Conservation (phyloP, 2,797 vertebrate genomes). For the Hozukius guyotensis region DNA sequence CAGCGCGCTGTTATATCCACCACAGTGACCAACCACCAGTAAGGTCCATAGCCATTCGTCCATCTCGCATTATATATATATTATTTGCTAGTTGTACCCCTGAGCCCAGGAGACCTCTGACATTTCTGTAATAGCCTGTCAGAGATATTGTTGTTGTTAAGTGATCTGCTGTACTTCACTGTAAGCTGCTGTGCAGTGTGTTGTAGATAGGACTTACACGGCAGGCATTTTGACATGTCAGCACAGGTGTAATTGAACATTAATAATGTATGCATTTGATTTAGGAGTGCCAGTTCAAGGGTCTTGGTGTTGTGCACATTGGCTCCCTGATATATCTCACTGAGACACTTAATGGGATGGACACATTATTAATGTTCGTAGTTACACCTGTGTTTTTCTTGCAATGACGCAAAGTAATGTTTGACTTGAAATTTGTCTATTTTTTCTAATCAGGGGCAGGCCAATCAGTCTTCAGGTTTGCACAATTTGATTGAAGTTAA, state of each 20-base stretch:
- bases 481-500: background rate
- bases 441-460: background rate
- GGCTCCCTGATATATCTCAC: too few relatives aligned
- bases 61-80: background rate
- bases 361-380: background rate
- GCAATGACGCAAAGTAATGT: background rate
- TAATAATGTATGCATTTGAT: background rate
- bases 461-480: background rate
- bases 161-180: background rate
- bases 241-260: background rate
- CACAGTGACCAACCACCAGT: background rate
- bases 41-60: background rate
- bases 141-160: slow-evolving; percentile 5
- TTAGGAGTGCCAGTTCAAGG: background rate
- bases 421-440: background rate
- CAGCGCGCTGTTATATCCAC: background rate
- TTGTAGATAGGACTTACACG: background rate
- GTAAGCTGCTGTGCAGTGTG: background rate
- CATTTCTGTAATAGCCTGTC: slow-evolving; percentile 11
- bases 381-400: background rate
- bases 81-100: background rate
- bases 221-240: background rate
- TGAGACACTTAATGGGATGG: background rate
- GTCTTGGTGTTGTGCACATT: background rate
- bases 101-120: slow-evolving; percentile 18